A percentile compares a stretch with the other conserved stretches of the same genome.
These are phyloP conservation scores for Drosophila busckii DNA, from an alignment of 1,140 invertebrate genomes.

Conservation along the genomic window DNA sequence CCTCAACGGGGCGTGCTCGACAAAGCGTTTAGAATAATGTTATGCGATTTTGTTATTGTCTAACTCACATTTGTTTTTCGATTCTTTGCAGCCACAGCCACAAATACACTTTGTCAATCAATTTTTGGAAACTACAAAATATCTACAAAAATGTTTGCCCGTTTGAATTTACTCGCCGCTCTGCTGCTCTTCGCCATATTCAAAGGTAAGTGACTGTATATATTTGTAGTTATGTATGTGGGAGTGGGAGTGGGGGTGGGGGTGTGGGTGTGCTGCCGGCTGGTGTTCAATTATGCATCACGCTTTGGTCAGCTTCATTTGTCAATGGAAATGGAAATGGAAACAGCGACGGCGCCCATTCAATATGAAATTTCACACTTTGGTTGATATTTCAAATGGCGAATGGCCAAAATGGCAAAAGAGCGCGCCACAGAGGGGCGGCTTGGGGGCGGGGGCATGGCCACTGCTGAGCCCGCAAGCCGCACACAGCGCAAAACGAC, in stretches of 20 bases:
- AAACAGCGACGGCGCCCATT: slow-evolving; percentile 35
- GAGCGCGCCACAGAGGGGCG: background rate
- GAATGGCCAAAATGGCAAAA: slow-evolving; percentile 19
- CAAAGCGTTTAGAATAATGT: background rate
- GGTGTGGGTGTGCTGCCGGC: background rate
- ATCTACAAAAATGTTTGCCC: slow-evolving; percentile 62
- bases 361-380: slow-evolving; percentile 75
- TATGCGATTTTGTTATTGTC: no score
- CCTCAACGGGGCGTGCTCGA: slow-evolving; percentile 5
- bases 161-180: slow-evolving; percentile 34
- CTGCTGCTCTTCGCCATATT: slow-evolving; percentile 42
- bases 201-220: slow-evolving; percentile 49
- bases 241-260: background rate
- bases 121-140: no score
- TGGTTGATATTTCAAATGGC: slow-evolving; percentile 59
- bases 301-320: slow-evolving; percentile 49
- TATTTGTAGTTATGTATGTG: background rate
- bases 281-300: slow-evolving; percentile 55
- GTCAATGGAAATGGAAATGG: slow-evolving; percentile 36
- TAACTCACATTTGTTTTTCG: background rate
- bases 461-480: slow-evolving; percentile 43
- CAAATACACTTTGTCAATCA: no score
- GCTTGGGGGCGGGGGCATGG: background rate
- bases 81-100: slow-evolving; percentile 14
- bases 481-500: slow-evolving; percentile 31